Percentiles rank a stretch among this genome's conserved stretches.
Evolutionary conservation across 1,140 invertebrate genomes (phyloP).

Genomic region (Drosophila simulans): DNA sequence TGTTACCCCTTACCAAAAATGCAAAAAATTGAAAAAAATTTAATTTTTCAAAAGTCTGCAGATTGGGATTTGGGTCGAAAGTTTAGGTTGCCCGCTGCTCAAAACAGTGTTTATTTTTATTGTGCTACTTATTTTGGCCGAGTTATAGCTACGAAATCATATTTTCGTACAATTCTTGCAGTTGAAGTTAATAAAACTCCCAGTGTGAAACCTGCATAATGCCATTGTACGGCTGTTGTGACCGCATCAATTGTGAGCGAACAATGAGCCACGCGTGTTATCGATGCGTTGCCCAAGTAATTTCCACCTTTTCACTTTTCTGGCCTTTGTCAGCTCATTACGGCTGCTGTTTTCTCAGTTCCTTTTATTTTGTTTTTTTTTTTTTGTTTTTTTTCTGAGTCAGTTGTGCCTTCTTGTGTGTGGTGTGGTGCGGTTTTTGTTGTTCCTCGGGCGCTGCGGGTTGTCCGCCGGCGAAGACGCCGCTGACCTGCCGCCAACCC

Average conservation of each 20-base stretch:
- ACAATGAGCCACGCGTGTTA: constrained; percentile 33
- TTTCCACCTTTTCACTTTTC: constrained; percentile 39
- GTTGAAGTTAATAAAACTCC: not conserved
- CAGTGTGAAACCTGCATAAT: constrained; percentile 4
- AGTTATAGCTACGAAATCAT: no score
- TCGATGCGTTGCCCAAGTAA: constrained; percentile 31
- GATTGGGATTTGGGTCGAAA: no score
- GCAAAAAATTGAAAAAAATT: no score
- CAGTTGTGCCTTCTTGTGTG: constrained; percentile 5
- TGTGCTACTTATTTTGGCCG: no score
- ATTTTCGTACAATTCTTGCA: no score
- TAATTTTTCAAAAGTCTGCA: no score
- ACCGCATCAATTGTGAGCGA: constrained; percentile 24
- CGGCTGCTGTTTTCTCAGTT: constrained; percentile 32
- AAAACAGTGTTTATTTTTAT: no score
- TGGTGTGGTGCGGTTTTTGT: constrained; percentile 9
- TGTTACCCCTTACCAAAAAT: no score
- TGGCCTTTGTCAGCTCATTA: constrained; percentile 47
- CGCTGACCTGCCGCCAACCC: constrained; percentile 41
- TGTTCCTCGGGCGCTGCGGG: constrained; percentile 27
- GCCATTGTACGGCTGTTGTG: constrained; percentile 9
- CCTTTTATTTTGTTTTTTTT: constrained; percentile 1
- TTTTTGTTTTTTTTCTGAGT: not conserved
- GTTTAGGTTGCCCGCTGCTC: no score
- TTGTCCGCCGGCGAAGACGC: constrained; percentile 28